Base-by-base conservation (phyloP, 2,888 invertebrate genomes). In the Leptopilina myrica region DNA sequence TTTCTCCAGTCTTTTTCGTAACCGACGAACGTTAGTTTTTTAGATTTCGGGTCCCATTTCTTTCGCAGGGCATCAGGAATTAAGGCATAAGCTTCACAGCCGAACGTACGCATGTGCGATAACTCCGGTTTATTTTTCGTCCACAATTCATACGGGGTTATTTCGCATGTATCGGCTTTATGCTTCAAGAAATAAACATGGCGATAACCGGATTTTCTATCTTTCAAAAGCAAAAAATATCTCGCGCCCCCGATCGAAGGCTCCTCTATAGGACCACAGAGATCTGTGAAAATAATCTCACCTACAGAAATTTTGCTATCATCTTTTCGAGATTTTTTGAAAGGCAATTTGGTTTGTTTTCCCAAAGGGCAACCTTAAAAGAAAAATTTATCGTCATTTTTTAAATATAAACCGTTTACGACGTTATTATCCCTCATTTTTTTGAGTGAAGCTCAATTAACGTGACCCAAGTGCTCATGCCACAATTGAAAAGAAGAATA, bases 181-280 rank as follows among this genome's bases (percentile, higher is more conserved):
- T 79, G 77, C n/a, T 77, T 75, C 3, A 78, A 33, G 53, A 78
- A 79, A 40, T 75, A 78, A 15, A 81, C 77, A 5, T 64, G 64
- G n/a, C 64, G 49, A 49, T 75, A 78, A 8, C 53, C 15, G 20
- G 65, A 78, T 49, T 64, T 56, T 9, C 76, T 46, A 14, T 79
- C 79, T n/a, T 81, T 81, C 0, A 79, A 76, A 49, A 79, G 49
- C 9, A 79, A n/a, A 78, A 79, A 81, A 62, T 67, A 80, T 40
- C 59, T 12, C 53, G 80, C 81, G 14, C 78, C 78, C 12, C 78
- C 79, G 0, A 77, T 46, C 7, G 80, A 82, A 8, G 75, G 64
- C 7, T 66, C 65, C 11, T 75, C 40, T 59, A 80, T 75, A 14
- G 82, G 80, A 1, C 80, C 80, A 56, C 79, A 80, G 2, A 82